Conservation (phyloP, 2,797 vertebrate genomes). For the Todus mexicanus region DNA sequence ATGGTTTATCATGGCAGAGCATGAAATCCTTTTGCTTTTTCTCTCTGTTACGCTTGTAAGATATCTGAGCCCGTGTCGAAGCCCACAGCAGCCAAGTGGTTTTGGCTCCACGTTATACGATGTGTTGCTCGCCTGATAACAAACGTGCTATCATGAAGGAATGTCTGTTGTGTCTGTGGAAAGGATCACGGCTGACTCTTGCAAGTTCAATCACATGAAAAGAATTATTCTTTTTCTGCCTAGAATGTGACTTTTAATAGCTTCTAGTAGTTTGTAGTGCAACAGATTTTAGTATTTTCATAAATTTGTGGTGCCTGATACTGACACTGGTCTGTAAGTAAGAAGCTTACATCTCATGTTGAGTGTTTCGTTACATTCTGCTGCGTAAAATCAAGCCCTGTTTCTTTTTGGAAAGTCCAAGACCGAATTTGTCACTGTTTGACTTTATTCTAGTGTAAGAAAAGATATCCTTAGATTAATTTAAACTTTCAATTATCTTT, state of each 20-base stretch:
- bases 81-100: background rate
- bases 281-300: background rate
- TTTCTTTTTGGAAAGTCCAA: background rate
- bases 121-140: background rate
- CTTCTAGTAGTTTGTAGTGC: background rate
- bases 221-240: background rate
- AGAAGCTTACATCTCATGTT: background rate
- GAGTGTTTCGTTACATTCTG: background rate
- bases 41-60: background rate
- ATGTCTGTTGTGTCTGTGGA: background rate
- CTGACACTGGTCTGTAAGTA: fast-evolving
- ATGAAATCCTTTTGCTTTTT: background rate
- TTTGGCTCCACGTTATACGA: background rate
- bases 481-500: background rate
- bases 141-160: background rate
- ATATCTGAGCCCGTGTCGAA: background rate
- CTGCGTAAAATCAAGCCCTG: background rate
- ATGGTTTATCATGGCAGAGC: background rate
- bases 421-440: background rate
- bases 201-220: background rate
- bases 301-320: background rate
- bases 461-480: background rate
- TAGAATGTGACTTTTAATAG: background rate
- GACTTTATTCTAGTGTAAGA: background rate
- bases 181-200: background rate